phyloP scores from a whole-genome alignment of 2,888 invertebrate species.

The Seira musarum region DNA sequence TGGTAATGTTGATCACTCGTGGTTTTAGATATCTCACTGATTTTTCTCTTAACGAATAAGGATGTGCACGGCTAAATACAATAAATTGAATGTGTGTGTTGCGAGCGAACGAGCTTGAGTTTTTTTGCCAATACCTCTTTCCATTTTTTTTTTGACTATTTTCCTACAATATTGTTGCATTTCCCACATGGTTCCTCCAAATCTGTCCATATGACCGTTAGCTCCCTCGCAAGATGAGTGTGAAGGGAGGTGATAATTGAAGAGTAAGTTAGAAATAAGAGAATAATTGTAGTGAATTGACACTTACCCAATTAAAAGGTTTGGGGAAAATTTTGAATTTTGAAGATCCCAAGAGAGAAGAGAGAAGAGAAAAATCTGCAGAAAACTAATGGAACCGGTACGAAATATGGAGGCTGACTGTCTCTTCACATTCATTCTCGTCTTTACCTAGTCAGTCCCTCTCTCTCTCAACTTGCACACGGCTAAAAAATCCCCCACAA shows the following conservation, averaged over 20 bases:
- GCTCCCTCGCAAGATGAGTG: conserved; percentile 17
- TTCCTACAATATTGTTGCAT: conserved; percentile 59
- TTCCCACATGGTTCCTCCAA: conserved; percentile 51
- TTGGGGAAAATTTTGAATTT: conserved; percentile 70
- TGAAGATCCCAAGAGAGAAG: conserved; percentile 66
- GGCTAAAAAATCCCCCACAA: not conserved
- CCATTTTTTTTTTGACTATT: conserved; percentile 29
- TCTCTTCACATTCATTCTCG: conserved; percentile 52
- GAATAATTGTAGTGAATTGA: conserved; percentile 20
- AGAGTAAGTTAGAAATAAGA: conserved; percentile 31
- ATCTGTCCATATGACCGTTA: conserved; percentile 40
- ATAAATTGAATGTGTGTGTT: not conserved
- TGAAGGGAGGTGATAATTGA: conserved; percentile 38
- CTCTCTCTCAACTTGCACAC: not conserved
- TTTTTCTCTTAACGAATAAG: not conserved
- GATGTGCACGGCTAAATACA: not conserved
- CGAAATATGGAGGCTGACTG: conserved; percentile 69
- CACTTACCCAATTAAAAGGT: conserved; percentile 68
- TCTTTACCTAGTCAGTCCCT: not conserved
- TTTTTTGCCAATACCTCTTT: not conserved
- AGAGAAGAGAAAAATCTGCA: conserved; percentile 65
- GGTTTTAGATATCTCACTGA: not conserved
- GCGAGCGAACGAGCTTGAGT: not conserved
- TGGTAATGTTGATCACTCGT: not conserved
- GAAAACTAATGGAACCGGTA: conserved; percentile 69